Conservation (phyloP, 2,113 vertebrate genomes). For the Gila orcuttii region DNA sequence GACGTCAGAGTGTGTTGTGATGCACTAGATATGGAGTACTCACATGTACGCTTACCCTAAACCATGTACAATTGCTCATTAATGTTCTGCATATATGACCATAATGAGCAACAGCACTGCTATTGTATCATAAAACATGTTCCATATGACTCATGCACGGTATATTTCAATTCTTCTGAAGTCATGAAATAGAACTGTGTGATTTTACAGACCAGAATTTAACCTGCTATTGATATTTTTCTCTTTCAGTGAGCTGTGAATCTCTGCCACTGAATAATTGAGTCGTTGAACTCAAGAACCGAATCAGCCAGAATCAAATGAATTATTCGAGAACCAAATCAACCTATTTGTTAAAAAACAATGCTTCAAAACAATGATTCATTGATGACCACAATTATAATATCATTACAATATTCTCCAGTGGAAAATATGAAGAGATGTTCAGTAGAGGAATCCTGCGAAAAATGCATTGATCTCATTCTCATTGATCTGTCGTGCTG, state of each 20-base stretch:
- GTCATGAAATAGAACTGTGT: neutral
- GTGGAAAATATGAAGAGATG: neutral
- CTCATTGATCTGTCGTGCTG: neutral
- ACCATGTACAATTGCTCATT: conserved; percentile 46
- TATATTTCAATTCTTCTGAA: neutral
- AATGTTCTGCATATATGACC: neutral
- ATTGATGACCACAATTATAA: neutral
- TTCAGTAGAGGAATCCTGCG: conserved; percentile 10
- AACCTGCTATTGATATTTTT: neutral
- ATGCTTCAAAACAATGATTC: neutral
- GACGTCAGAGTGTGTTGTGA: conserved; percentile 28
- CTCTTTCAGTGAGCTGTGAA: no score
- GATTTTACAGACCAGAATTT: neutral
- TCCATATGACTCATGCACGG: neutral
- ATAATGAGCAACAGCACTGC: neutral
- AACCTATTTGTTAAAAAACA: neutral
- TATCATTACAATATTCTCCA: neutral
- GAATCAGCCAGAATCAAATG: neutral
- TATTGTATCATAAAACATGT: neutral
- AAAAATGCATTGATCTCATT: neutral
- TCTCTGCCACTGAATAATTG: neutral
- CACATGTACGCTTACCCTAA: neutral
- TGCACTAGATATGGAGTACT: neutral
- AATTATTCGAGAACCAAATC: neutral
- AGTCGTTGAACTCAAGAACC: neutral